A percentile compares a stretch with the other conserved stretches of the same genome.
Evolutionary conservation across 2,113 vertebrate species (phyloP).

Genomic region (Rhinopithecus roxellana): DNA sequence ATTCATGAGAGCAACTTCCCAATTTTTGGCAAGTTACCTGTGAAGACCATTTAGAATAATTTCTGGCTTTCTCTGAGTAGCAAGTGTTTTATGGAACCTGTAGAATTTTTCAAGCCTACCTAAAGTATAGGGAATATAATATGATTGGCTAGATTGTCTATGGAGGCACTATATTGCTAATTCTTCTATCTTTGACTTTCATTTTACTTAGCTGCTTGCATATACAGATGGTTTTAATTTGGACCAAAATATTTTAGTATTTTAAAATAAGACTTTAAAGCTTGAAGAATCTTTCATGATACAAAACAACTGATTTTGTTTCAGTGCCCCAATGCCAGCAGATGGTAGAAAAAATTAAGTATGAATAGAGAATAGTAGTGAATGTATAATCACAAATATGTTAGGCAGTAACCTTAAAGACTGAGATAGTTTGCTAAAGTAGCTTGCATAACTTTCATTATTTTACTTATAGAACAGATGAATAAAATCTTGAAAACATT

Average conservation of each 20-base stretch:
- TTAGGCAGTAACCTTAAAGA: neutral
- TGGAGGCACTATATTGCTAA: neutral
- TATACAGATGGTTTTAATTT: conserved; percentile 27
- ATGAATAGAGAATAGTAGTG: neutral
- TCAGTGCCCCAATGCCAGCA: neutral
- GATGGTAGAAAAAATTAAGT: conserved; percentile 8
- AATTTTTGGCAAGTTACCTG: conserved; percentile 22
- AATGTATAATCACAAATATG: conserved; percentile 11
- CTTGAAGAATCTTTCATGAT: neutral
- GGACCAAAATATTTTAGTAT: conserved; percentile 27
- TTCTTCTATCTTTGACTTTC: conserved; percentile 23
- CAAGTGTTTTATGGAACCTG: neutral
- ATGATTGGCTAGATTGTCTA: neutral
- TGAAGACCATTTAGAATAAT: conserved; percentile 11
- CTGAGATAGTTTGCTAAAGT: neutral
- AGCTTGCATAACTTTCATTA: neutral
- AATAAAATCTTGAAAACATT: conserved; percentile 16
- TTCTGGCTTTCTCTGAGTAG: conserved; percentile 20
- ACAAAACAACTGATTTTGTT: conserved; percentile 39
- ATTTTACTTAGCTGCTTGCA: conserved; percentile 17
- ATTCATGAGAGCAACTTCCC: conserved; percentile 18
- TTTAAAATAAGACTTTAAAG: conserved; percentile 51
- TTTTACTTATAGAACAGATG: neutral
- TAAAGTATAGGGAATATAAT: neutral
- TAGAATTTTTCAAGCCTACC: conserved; percentile 1